Evolutionary conservation across 2,113 vertebrate species (phyloP).

Genomic region (Peromyscus polionotus): DNA sequence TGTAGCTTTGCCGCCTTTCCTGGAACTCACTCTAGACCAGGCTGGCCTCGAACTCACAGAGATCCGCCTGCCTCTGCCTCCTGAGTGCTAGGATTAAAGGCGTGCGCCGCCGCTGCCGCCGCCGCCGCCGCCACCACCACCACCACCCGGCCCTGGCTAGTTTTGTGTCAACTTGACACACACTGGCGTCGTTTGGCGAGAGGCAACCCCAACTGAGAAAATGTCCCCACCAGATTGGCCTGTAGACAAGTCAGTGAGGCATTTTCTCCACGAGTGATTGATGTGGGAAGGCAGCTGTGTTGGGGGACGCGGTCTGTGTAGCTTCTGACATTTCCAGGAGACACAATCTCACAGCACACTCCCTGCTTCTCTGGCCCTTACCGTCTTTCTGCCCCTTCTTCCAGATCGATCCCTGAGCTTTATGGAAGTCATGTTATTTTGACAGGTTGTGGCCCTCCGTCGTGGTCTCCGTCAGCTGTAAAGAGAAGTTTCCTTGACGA

Average conservation of each 20-base stretch:
- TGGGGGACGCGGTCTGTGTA: background rate
- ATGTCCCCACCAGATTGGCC: background rate
- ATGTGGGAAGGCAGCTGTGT: background rate
- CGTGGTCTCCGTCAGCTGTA: background rate
- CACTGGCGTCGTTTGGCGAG: background rate
- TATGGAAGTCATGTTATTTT: background rate
- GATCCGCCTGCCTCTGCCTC: too few relatives aligned
- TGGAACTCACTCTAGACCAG: too few relatives aligned
- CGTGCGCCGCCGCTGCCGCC: too few relatives aligned
- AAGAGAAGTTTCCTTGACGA: background rate
- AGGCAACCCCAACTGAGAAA: background rate
- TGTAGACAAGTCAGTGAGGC: background rate
- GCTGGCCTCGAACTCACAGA: too few relatives aligned
- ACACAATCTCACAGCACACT: background rate
- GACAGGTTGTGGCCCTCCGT: background rate
- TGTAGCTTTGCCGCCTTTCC: too few relatives aligned
- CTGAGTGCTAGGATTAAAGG: too few relatives aligned
- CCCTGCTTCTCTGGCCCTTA: background rate
- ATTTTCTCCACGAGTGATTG: background rate
- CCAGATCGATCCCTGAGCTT: background rate
- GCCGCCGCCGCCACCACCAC: too few relatives aligned
- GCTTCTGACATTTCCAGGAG: background rate
- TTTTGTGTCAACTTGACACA: background rate
- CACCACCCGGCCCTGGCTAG: too few relatives aligned
- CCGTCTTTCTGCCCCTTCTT: background rate